phyloP scores from a whole-genome alignment of 2,888 invertebrate genomes.

The Gerris lacustris region DNA sequence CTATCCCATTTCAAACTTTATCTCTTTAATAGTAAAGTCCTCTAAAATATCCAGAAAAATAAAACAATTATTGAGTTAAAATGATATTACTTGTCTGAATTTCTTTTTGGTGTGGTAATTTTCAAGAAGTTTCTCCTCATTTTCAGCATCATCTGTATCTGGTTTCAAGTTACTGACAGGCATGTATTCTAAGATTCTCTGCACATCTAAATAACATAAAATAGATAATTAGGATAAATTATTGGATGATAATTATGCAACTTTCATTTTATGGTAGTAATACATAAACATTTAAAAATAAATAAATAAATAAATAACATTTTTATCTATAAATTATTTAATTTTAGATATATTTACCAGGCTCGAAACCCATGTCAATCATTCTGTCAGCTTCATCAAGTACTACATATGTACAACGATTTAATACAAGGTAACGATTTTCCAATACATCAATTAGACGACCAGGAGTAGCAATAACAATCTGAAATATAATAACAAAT shows the following conservation, averaged over 20 bases:
- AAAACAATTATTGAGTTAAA: no score
- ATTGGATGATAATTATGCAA: background rate
- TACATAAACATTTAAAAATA: no score
- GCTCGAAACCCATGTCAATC: conserved; percentile 99
- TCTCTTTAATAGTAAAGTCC: no score
- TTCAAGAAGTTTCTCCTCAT: conserved; percentile 73
- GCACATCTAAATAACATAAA: conserved; percentile 52
- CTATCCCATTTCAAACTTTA: no score
- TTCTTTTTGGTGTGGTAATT: conserved; percentile 95
- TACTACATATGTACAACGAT: conserved; percentile 96
- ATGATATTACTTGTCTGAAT: conserved; percentile 59
- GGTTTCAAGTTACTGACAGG: conserved; percentile 97
- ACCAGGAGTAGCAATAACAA: conserved; percentile 98
- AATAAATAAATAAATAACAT: no score
- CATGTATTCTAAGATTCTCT: conserved; percentile 94
- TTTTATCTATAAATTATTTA: background rate
- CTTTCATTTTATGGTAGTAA: no score
- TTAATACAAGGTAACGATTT: conserved; percentile 90
- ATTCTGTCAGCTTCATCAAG: conserved; percentile 95
- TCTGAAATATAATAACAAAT: conserved; percentile 40
- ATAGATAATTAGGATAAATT: background rate
- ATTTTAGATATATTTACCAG: conserved; percentile 38
- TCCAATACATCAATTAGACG: conserved; percentile 97
- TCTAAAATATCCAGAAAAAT: no score
- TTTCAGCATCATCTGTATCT: conserved; percentile 95